Evolutionary conservation across 2,888 invertebrate species (phyloP).

Genomic region (Chaetogeoica ovagalla): DNA sequence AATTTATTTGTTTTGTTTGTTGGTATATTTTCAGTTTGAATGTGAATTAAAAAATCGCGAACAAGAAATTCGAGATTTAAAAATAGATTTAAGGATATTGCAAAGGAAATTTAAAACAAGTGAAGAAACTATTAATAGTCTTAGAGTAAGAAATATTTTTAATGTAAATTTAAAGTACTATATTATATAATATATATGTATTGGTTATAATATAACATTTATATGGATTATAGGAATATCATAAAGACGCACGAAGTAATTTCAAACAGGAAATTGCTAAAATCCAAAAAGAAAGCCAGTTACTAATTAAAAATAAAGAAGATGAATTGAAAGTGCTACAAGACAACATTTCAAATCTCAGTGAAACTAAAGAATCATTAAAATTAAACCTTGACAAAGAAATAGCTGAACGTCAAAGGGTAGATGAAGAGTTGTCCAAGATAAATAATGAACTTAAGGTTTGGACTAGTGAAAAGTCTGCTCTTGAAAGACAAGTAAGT

Average conservation of each 20-base stretch:
- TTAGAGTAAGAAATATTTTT: constrained; percentile 22
- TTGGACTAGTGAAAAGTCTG: constrained; percentile 35
- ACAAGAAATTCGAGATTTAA: constrained; percentile 60
- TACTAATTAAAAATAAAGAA: constrained; percentile 39
- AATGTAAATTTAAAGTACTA: neutral
- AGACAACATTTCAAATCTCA: constrained; percentile 17
- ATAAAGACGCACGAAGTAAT: constrained; percentile 37
- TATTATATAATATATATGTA: neutral
- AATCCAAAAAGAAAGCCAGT: constrained; percentile 23
- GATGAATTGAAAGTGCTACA: constrained; percentile 11
- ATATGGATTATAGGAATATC: constrained; percentile 23
- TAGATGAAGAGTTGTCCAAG: constrained; percentile 20
- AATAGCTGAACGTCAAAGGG: constrained; percentile 26
- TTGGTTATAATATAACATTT: neutral
- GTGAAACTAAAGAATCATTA: constrained; percentile 28
- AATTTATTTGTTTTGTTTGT: constrained; percentile 1
- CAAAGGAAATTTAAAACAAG: constrained; percentile 67
- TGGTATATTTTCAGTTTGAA: constrained; percentile 24
- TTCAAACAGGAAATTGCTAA: constrained; percentile 36
- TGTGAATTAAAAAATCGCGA: constrained; percentile 62
- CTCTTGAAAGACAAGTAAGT: constrained; percentile 40
- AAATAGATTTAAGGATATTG: constrained; percentile 68
- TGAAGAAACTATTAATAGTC: constrained; percentile 59
- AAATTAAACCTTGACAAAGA: constrained; percentile 32
- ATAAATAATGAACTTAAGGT: constrained; percentile 18